A percentile compares a stretch with the other conserved stretches of the same genome.
Conservation (phyloP, 2,888 invertebrate genomes). For the Synanthedon andrenaeformis region DNA sequence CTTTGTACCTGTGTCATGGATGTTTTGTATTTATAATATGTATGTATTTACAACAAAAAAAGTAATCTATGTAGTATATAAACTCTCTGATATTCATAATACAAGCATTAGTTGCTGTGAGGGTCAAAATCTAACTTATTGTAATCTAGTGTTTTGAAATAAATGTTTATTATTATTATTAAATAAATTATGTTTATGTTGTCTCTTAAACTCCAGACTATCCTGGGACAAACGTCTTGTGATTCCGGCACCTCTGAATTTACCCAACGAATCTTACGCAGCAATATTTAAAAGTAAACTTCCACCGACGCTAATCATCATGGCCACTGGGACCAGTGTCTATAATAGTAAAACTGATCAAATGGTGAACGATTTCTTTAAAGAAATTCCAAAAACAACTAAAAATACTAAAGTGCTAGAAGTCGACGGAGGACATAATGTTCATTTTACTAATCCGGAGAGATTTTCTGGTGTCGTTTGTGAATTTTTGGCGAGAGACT, state of each 20-base stretch:
- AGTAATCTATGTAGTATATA: too few species aligned
- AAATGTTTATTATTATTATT: too few species aligned
- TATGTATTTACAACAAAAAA: too few species aligned
- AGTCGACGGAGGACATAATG: conserved; percentile 72
- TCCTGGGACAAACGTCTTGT: conserved; percentile 43
- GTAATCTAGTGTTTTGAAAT: too few species aligned
- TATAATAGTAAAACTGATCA: neutral
- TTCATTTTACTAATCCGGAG: conserved; percentile 72
- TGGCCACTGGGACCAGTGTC: conserved; percentile 15
- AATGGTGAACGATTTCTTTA: conserved; percentile 15
- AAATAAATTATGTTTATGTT: too few species aligned
- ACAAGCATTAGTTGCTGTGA: too few species aligned
- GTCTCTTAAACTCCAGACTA: conserved; percentile 24
- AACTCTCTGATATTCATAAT: too few species aligned
- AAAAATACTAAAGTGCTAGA: conserved; percentile 11
- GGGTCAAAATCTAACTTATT: too few species aligned
- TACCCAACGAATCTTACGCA: conserved; percentile 29
- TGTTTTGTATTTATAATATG: too few species aligned
- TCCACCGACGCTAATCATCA: conserved; percentile 33
- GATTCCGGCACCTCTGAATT: conserved; percentile 27
- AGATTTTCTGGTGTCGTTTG: conserved; percentile 39
- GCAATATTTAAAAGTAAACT: conserved; percentile 26
- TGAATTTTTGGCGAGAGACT: conserved; percentile 34
- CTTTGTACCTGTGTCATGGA: too few species aligned
- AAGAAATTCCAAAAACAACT: conserved; percentile 10